These are phyloP conservation scores for Orius insidiosus DNA, from an alignment of 1,140 invertebrate species.

Conservation along the genomic window DNA sequence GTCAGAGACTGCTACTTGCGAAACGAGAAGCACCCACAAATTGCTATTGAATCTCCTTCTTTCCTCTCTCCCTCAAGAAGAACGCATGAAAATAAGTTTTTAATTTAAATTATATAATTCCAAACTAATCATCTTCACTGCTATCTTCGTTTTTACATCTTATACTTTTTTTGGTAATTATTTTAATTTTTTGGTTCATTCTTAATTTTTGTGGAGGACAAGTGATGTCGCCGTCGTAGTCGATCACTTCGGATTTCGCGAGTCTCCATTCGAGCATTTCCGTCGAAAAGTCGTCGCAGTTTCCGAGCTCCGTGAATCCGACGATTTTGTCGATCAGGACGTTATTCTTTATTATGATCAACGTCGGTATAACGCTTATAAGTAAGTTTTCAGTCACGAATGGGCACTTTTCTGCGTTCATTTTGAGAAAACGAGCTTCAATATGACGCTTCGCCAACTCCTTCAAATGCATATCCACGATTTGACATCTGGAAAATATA, in stretches of 20 bases:
- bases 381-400: constrained; percentile 76
- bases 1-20: too few species aligned
- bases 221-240: constrained; percentile 61
- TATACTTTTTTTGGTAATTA: not conserved
- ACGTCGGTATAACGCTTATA: constrained; percentile 79
- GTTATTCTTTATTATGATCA: constrained; percentile 65
- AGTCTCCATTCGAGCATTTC: constrained; percentile 87
- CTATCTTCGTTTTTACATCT: too few species aligned
- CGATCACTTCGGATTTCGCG: constrained; percentile 58
- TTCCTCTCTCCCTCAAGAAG: too few species aligned
- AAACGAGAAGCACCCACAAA: too few species aligned
- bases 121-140: too few species aligned
- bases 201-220: constrained; percentile 40
- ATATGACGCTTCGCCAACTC: constrained; percentile 72
- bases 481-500: constrained; percentile 71
- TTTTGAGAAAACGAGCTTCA: constrained; percentile 81
- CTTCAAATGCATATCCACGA: constrained; percentile 86
- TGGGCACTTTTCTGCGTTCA: constrained; percentile 79
- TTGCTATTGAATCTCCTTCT: too few species aligned
- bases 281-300: constrained; percentile 84
- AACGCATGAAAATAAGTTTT: too few species aligned
- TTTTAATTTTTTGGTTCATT: constrained; percentile 20
- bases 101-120: too few species aligned
- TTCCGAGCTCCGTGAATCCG: constrained; percentile 87
- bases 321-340: constrained; percentile 84